These are phyloP conservation scores for Grammomys dolichurus DNA, from an alignment of 2,113 vertebrate genomes.

Conservation along the genomic window DNA sequence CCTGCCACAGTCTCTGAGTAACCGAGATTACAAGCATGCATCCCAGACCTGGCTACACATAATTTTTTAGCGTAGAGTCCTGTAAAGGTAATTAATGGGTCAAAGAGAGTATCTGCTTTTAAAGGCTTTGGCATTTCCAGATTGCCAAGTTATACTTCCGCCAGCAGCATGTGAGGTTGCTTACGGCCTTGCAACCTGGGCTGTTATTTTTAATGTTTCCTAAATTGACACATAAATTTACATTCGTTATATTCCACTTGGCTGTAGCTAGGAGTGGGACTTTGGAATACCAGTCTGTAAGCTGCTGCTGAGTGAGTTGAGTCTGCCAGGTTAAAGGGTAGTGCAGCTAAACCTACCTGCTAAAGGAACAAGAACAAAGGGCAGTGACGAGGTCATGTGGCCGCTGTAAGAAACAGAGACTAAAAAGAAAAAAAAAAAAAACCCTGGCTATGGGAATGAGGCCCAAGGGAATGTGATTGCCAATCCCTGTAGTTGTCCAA, in stretches of 20 bases:
- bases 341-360: neutral
- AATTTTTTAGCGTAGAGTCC: constrained; percentile 14
- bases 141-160: constrained; percentile 35
- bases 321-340: neutral
- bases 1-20: neutral
- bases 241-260: constrained; percentile 24
- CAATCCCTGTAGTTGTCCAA: constrained; percentile 39
- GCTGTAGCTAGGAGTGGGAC: neutral
- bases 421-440: neutral
- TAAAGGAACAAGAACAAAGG: neutral
- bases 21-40: neutral
- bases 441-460: constrained; percentile 24
- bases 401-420: constrained; percentile 27
- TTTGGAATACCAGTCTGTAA: neutral
- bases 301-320: neutral
- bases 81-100: neutral
- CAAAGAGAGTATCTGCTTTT: constrained; percentile 28
- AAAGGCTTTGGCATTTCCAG: constrained; percentile 47
- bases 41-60: neutral
- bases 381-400: constrained; percentile 31
- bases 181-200: constrained; percentile 16
- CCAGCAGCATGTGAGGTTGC: constrained; percentile 14
- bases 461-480: constrained; percentile 21
- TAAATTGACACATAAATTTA: constrained; percentile 49
- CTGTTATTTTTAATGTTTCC: constrained; percentile 34